phyloP scores from a whole-genome alignment of 2,113 vertebrate genomes.

The Noctilio leporinus region DNA sequence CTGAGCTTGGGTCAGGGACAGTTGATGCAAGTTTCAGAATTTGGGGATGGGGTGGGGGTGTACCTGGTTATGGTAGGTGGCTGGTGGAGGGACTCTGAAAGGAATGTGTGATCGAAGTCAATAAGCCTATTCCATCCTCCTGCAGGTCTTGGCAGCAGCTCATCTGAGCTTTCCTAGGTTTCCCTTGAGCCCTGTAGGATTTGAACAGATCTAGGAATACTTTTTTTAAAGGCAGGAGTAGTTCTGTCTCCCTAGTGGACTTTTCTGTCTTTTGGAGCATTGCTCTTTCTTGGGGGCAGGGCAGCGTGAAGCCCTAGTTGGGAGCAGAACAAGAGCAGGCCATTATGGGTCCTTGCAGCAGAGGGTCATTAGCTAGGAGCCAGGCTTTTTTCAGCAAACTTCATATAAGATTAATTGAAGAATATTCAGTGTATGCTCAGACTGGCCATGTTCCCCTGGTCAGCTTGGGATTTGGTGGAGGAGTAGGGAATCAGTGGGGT shows the following conservation, averaged over 20 bases:
- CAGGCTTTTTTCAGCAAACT: not conserved
- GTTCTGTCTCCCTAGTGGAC: not conserved
- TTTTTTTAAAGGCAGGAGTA: not conserved
- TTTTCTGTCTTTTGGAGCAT: not conserved
- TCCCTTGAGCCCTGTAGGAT: not conserved
- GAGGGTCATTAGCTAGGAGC: not conserved
- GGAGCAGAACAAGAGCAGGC: not conserved
- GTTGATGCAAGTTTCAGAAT: not conserved
- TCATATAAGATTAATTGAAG: not conserved
- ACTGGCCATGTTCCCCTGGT: not conserved
- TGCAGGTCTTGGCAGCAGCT: not conserved
- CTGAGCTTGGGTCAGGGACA: not conserved
- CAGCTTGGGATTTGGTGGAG: not conserved
- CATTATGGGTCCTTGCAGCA: not conserved
- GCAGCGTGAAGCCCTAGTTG: not conserved
- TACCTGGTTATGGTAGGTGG: not conserved
- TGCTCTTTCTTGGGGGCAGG: not conserved
- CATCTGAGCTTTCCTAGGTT: not conserved
- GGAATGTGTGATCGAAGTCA: not conserved
- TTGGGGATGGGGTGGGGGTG: not conserved
- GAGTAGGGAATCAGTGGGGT: not conserved
- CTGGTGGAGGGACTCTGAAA: not conserved
- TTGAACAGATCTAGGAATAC: not conserved
- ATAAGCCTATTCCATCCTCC: not conserved
- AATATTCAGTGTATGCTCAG: not conserved